These are phyloP conservation scores for Leptinotarsa haldemani DNA, from an alignment of 2,888 invertebrate genomes.

Conservation along the genomic window DNA sequence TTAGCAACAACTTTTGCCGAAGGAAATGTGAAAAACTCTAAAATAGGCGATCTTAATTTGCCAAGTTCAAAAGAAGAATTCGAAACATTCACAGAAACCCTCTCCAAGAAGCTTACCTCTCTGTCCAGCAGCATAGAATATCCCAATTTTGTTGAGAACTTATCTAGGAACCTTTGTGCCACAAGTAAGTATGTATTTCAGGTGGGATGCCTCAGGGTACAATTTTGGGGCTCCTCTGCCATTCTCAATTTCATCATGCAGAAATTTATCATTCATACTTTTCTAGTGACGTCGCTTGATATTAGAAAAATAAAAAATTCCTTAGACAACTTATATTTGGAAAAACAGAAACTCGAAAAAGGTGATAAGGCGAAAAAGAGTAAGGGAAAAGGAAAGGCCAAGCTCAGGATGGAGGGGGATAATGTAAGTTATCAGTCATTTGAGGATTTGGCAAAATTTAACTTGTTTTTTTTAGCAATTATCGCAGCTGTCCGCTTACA, in stretches of 20 bases:
- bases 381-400: conserved; percentile 82
- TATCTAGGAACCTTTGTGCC: conserved; percentile 80
- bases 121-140: conserved; percentile 77
- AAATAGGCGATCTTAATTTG: conserved; percentile 74
- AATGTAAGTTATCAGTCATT: conserved; percentile 69
- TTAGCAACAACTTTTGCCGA: conserved; percentile 89
- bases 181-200: conserved; percentile 73
- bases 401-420: conserved; percentile 81
- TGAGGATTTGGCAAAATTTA: too few species aligned
- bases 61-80: conserved; percentile 85
- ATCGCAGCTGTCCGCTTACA: conserved; percentile 72
- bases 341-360: conserved; percentile 90
- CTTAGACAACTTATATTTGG: conserved; percentile 86
- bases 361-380: conserved; percentile 82
- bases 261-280: conserved; percentile 31
- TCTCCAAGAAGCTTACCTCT: conserved; percentile 77
- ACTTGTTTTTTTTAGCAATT: conserved; percentile 67
- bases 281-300: conserved; percentile 81
- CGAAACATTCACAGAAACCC: conserved; percentile 78
- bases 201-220: neutral
- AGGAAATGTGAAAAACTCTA: conserved; percentile 38
- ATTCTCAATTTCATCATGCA: too few species aligned
- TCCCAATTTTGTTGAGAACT: conserved; percentile 81
- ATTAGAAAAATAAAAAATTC: conserved; percentile 88
- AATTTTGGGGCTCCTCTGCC: neutral